Base-by-base conservation (phyloP, 2,113 vertebrate species). In the Macrotus californicus region DNA sequence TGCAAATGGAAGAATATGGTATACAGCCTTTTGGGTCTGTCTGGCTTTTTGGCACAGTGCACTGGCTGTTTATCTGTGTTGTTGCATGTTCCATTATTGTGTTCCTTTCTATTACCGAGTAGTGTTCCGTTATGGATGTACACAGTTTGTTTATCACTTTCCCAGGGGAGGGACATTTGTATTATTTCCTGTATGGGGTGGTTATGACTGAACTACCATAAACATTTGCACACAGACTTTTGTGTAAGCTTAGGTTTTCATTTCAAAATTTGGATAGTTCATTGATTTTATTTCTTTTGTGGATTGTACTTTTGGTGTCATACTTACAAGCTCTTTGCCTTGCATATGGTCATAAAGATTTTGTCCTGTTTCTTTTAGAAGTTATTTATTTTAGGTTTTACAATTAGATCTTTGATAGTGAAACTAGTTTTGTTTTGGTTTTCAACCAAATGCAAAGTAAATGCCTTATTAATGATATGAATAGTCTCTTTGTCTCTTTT, bases 391-490 rank as follows among this genome's bases (percentile, higher is more conserved):
- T 95, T 46, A 76, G 16, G 26, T 86, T 84, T 91, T 79, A 83
- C 81, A 31, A 14, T 80, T 96, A 87, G 36, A 43, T 50, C 59
- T 85, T 0, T 96, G 56, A 39, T 87, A 87, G 56, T 82, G 82
- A 87, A 93, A 50, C 41, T 70, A 56, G 12, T 43, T 79, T 86
- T 77, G 18, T 84, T 94, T 94, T 61, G 54, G 54, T 91, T 93
- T 79, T 59, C 54, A 80, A n/a, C 21, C 46, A n/a, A 72, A 80
- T 61, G 61, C 11, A 88, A 70, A 73, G 34, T 87, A 87, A 83
- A 87, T 93, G 15, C 14, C 11, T 85, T 61, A n/a, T 59, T 86
- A 96, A 56, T 89, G 10, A 5, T 73, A 69, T 69, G 12, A 75
- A 54, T 73, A 73, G 54, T 50, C 73, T 64, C 21, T 93, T 87